These are phyloP conservation scores for Malthinus flaveolus DNA, from an alignment of 2,888 invertebrate species.

Conservation along the genomic window DNA sequence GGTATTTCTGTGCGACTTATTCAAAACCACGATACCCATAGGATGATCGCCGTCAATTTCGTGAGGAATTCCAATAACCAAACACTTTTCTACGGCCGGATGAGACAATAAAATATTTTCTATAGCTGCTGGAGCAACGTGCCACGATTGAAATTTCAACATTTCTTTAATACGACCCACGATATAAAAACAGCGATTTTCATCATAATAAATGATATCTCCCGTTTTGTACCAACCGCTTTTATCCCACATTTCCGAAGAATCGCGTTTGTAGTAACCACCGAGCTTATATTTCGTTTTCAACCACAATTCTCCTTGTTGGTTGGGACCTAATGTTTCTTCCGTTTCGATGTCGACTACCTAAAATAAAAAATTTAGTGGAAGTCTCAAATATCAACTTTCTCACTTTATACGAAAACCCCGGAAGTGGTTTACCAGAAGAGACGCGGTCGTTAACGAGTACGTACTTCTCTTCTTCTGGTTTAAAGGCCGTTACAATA, in stretches of 20 bases:
- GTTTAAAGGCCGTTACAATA: neutral
- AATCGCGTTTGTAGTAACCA: conserved; percentile 56
- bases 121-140: conserved; percentile 76
- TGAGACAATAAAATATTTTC: conserved; percentile 71
- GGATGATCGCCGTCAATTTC: conserved; percentile 72
- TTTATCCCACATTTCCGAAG: conserved; percentile 47
- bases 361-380: conserved; percentile 45
- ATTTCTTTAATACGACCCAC: conserved; percentile 55
- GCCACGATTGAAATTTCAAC: conserved; percentile 55
- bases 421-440: neutral
- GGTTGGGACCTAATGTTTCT: conserved; percentile 53
- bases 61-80: conserved; percentile 77
- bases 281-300: conserved; percentile 48
- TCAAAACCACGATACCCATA: conserved; percentile 61
- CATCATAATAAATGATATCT: conserved; percentile 56
- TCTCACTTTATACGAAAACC: neutral
- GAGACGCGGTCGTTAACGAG: neutral
- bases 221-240: conserved; percentile 57
- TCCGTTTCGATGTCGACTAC: conserved; percentile 54
- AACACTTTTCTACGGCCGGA: conserved; percentile 74
- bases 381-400: neutral
- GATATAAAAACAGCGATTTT: conserved; percentile 53
- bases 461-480: neutral
- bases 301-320: conserved; percentile 58
- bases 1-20: conserved; percentile 12